These are phyloP conservation scores for Tipula unca DNA, from an alignment of 2,888 invertebrate genomes.

Conservation along the genomic window DNA sequence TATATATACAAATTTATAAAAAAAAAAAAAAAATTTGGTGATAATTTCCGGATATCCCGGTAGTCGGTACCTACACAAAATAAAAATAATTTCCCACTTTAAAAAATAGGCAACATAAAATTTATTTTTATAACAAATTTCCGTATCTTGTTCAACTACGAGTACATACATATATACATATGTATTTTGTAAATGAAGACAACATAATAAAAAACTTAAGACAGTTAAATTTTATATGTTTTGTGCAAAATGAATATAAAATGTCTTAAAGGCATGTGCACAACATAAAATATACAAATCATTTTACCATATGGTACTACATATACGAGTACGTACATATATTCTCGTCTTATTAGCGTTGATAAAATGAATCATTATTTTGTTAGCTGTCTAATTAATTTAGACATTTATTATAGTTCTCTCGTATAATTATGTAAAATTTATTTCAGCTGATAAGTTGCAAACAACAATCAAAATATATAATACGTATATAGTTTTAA, in stretches of 20 bases:
- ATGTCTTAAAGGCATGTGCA: neutral
- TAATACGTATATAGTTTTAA: neutral
- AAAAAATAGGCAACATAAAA: too few relatives aligned
- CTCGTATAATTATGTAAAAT: too few relatives aligned
- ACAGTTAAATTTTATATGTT: neutral
- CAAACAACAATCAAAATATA: too few relatives aligned
- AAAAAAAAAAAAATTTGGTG: neutral
- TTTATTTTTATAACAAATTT: neutral
- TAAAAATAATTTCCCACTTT: neutral
- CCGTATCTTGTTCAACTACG: neutral
- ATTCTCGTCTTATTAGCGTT: neutral
- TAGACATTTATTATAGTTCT: neutral
- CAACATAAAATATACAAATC: neutral
- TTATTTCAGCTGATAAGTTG: too few relatives aligned
- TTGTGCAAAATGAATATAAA: neutral
- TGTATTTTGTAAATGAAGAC: neutral
- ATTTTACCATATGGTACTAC: neutral
- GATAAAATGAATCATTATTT: neutral
- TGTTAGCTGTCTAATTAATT: neutral
- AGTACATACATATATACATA: neutral
- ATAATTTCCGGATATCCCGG: neutral
- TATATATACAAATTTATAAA: neutral
- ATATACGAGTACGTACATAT: too few relatives aligned
- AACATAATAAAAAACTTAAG: neutral
- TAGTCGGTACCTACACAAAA: neutral